Base-by-base conservation (phyloP, 1,140 invertebrate genomes). In the Lordiphosa mommai region DNA sequence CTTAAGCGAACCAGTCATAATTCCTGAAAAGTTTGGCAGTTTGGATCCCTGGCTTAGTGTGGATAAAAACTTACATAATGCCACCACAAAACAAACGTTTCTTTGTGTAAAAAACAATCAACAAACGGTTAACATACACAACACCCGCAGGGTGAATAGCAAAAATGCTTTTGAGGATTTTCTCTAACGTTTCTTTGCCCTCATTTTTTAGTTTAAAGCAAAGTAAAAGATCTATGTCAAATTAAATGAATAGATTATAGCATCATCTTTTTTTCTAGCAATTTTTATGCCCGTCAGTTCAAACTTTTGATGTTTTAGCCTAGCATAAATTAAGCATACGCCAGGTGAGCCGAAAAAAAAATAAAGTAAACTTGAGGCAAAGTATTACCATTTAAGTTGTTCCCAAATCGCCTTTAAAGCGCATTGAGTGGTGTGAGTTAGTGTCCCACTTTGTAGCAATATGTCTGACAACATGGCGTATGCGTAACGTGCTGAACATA, bases 401-500 rank as follows among this genome's bases (percentile, higher is more conserved):
- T 41, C n/a, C 17, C 17, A 10, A 8, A 12, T 10, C 10, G 10
- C 2, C 20, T 12, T 12, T 10, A 12, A 12, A 7, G 40, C 27
- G n/a, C n/a, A 5, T 27, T 7, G 6, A 27, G 20, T 20, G 17
- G 20, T n/a, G 9, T 20, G 8, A 2, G 38, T 3, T 40, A n/a
- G 16, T 43, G 40, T 7, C 40, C 40, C 40, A 43, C 40, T 43
- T 43, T 50, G 36, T 50, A 43, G 33, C 29, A 47, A 34, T 60
- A 37, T 10, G 14, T 13, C 37, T 29, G 40, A n/a, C 46, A 20
- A 58, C 61, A 64, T 58, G 17, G 61, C 61, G 61, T 64, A 64
- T 64, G 47, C 61, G 55, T 47, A 64, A 63, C 38, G 36, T 40
- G 52, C 38, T n/a, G 10, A 8, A 49, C 44, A 34, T 17, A 55